Evolutionary conservation across 2,888 invertebrate species (phyloP).

Genomic region (Alitta virens): DNA sequence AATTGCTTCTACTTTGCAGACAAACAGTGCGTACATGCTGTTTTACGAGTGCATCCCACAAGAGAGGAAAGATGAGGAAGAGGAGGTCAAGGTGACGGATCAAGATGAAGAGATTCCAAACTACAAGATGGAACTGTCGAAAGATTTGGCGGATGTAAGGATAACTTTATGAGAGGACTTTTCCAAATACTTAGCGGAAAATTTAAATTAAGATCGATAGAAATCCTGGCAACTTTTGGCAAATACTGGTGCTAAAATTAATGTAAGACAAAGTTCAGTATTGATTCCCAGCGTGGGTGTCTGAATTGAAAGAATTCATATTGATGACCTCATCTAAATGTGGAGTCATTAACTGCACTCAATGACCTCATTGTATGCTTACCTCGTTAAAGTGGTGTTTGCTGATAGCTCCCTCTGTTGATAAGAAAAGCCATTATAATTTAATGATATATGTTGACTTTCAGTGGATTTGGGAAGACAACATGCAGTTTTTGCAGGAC

Average conservation of each 20-base stretch:
- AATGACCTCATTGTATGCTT: no score
- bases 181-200: no score
- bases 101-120: constrained; percentile 44
- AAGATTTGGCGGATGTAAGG: constrained; percentile 73
- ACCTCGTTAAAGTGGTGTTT: no score
- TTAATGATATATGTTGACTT: constrained; percentile 4
- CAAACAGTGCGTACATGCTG: constrained; percentile 95
- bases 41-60: constrained; percentile 76
- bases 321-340: constrained; percentile 1
- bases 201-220: no score
- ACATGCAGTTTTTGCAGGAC: constrained; percentile 90
- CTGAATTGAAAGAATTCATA: no score
- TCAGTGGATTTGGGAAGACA: constrained; percentile 94
- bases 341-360: not conserved
- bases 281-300: no score
- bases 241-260: no score
- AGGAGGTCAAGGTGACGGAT: constrained; percentile 23
- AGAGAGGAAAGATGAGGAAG: constrained; percentile 31
- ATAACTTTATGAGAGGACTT: no score
- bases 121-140: constrained; percentile 65
- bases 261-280: no score
- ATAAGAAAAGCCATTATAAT: not conserved
- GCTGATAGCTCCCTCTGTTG: no score
- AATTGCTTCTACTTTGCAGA: constrained; percentile 57
- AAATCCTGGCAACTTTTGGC: no score